Conservation (phyloP, 2,888 invertebrate genomes). For the Gonocerus acuteangulatus region DNA sequence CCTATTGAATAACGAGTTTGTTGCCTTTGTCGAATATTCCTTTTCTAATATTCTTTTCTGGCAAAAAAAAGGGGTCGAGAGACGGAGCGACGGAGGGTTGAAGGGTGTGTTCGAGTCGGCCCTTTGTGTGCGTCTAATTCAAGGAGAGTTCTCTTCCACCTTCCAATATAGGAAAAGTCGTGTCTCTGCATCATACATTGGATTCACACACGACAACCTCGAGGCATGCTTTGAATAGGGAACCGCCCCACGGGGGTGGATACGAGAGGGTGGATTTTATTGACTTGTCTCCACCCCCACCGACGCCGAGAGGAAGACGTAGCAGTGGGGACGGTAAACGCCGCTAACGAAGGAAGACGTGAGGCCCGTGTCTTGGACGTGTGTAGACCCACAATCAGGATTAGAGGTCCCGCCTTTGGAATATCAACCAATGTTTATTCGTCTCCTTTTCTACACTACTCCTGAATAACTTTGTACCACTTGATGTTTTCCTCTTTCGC, state of each 20-base stretch:
- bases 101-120: too few relatives aligned
- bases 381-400: constrained; percentile 7
- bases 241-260: neutral
- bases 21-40: too few relatives aligned
- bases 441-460: neutral
- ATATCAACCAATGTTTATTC: too few relatives aligned
- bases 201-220: neutral
- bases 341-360: constrained; percentile 6
- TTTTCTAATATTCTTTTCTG: too few relatives aligned
- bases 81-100: too few relatives aligned
- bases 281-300: neutral
- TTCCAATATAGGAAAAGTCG: constrained; percentile 18
- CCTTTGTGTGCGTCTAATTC: too few relatives aligned
- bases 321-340: constrained; percentile 4
- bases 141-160: neutral
- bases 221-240: constrained; percentile 13
- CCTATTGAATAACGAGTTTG: too few relatives aligned
- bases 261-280: neutral
- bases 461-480: neutral
- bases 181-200: constrained; percentile 11
- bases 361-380: constrained; percentile 1
- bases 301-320: too few relatives aligned
- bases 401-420: too few relatives aligned
- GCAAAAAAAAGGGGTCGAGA: too few relatives aligned
- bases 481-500: neutral